Base-by-base conservation (phyloP, 2,113 vertebrate species). In the Cariama cristata region DNA sequence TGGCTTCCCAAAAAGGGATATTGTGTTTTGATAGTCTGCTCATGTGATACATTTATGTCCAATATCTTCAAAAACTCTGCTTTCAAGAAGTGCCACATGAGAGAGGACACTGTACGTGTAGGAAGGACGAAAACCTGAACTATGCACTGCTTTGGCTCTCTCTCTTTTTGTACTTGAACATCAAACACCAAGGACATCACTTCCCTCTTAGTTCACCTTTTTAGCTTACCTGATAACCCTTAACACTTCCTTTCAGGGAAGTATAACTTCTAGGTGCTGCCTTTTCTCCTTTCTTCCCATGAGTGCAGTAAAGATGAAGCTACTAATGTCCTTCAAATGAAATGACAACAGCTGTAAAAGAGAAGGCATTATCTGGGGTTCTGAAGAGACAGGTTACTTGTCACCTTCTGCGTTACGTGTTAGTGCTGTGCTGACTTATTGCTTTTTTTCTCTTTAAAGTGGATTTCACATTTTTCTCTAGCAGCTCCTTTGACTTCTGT, bases 121-220 rank as follows among this genome's bases (percentile, higher is more conserved):
- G 45, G 71, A 90, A 63, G 69, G 58, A 94, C 84, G 77, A 76
- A 95, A 96, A 76, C 62, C 40, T 83, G 84, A 94, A 52, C 63
- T 72, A 23, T 55, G 50, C 38, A 66, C 74, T 1, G 1, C 84
- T 94, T 93, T n/a, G 38, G 4, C 74, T 22, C 62, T 42, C 72
- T 92, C 66, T 90, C 24, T 79, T 96, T 96, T 86, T 91, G 82
- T 93, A 42, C 26, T 86, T 90, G 63, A 95, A 94, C 95, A 92
- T 95, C 92, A 94, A 90, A 96, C 58, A 74, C 38, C 84, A 96
- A 95, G 91, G 87, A 94, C 84, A 88, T 63, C 69, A 62, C 44
- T 96, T 95, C 79, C 86, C 76, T 94, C 76, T 76, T 79, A 79
- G 60, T 60, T 94, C 89, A 95, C 75, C 53, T 95, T 91, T 93